These are phyloP conservation scores for human (Homo sapiens) DNA, from an alignment of 2,113 vertebrate species.

Conservation along the genomic window DNA sequence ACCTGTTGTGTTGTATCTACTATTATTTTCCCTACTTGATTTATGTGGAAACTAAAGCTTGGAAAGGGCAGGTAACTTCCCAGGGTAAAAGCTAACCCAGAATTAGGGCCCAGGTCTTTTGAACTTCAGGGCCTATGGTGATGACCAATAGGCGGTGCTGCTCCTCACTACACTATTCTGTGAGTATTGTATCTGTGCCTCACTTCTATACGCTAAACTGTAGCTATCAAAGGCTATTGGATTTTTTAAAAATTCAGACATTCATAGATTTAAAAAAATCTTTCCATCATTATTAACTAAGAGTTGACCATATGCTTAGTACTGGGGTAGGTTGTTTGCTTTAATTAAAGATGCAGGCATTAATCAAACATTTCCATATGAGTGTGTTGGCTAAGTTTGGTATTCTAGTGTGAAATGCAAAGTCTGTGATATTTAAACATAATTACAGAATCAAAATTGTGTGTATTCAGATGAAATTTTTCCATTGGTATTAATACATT, in stretches of 20 bases:
- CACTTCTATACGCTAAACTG: neutral
- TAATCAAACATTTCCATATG: neutral
- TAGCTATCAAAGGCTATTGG: neutral
- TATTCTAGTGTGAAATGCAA: neutral
- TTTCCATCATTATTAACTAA: neutral
- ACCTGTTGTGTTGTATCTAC: neutral
- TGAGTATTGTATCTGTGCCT: neutral
- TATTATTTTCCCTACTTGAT: neutral
- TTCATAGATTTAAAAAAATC: neutral
- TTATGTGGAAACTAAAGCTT: neutral
- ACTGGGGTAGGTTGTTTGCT: neutral
- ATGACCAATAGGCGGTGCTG: neutral
- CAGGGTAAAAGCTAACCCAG: neutral
- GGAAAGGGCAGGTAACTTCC: neutral
- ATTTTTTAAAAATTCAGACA: neutral
- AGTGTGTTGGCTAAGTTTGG: neutral
- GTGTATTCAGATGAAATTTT: neutral
- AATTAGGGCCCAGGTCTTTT: neutral
- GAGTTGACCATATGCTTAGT: neutral
- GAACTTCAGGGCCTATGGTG: neutral
- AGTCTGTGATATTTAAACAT: neutral
- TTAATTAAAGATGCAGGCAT: slow-evolving; percentile 35
- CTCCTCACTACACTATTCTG: neutral
- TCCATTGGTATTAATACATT: no score
- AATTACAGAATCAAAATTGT: neutral